Evolutionary conservation across 2,888 invertebrate genomes (phyloP), one percentile per base, ranked within the genome.

Genomic region (Mesopsocus fuscifrons): DNA sequence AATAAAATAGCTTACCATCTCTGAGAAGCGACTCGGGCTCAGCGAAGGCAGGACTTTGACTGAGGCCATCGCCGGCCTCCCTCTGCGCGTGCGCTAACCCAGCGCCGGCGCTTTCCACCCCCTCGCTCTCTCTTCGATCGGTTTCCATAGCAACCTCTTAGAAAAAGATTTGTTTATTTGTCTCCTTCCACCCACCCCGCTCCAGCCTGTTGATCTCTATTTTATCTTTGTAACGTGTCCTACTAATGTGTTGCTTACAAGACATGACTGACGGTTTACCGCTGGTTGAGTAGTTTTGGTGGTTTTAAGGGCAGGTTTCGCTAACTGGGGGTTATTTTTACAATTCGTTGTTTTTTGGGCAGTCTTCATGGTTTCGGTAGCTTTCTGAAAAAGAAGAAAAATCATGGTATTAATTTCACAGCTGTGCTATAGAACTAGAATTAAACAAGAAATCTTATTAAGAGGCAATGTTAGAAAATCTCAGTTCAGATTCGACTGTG

Each of bases 121-220:
- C 38, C 20, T 38, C 38, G 15, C n/a, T 18, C 21, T 21, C 38
- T 15, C 17, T 15, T 38, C 38, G 38, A 38, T 38, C 38, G 18
- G 38, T 38, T 18, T 38, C 38, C 38, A 38, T 38, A 20, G 38
- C 11, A 38, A 38, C 38, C 20, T 38, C 38, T 38, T 38, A 38
- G 17, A 38, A 38, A 38, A 38, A 38, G 38, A 38, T 38, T 38
- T 38, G 38, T 38, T 38, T 38, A 38, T 38, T 18, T 38, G 38
- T 20, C 21, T 38, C 38, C 38, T 21, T 20, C n/a, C 16, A 18
- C 17, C 5, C 38, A 16, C 20, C 38, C 8, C 21, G 17, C n/a
- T 18, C 20, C 38, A 15, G 38, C 38, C 38, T 38, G 38, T 38
- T 38, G 38, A 38, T 38, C 21, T 38, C 38, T 18, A 38, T 38